Percentiles rank a stretch among this genome's conserved stretches.
Conservation (phyloP, 92 coral and sea anemone genomes). For the Ricordea florida region DNA sequence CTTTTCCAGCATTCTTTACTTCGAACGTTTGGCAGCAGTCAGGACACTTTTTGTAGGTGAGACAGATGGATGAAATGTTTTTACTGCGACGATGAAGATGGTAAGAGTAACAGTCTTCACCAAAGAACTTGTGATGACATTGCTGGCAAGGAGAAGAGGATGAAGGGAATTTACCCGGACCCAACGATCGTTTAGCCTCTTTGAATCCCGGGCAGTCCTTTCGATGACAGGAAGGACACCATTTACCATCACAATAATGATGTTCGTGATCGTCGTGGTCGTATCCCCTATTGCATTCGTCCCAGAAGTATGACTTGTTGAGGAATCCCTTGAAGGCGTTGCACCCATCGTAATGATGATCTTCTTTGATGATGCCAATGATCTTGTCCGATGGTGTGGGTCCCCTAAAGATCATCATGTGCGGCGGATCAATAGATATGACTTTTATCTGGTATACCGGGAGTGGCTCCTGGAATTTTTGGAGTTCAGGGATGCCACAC, state of each 20-base stretch:
- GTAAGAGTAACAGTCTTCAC: too few species aligned
- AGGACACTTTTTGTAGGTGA: too few species aligned
- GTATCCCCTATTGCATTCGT: constrained; percentile 10
- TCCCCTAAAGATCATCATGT: background rate
- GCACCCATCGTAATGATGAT: constrained; percentile 10
- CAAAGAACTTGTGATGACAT: background rate
- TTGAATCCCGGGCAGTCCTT: background rate
- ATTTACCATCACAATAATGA: constrained; percentile 7
- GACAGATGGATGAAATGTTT: too few species aligned
- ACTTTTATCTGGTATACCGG: background rate
- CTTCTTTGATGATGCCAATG: background rate
- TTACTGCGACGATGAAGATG: too few species aligned
- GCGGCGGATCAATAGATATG: background rate
- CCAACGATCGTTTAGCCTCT: background rate
- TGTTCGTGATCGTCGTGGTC: background rate
- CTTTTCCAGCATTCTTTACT: too few species aligned
- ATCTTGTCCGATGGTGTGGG: background rate
- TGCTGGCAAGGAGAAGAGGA: background rate
- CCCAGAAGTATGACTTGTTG: background rate
- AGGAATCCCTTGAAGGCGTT: constrained; percentile 8
- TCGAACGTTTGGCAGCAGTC: too few species aligned
- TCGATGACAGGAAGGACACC: background rate
- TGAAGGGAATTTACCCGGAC: too few species aligned
- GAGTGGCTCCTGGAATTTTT: background rate
- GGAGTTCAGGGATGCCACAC: background rate